These are phyloP conservation scores for Luperina testacea DNA, from an alignment of 2,888 invertebrate genomes.

Conservation along the genomic window DNA sequence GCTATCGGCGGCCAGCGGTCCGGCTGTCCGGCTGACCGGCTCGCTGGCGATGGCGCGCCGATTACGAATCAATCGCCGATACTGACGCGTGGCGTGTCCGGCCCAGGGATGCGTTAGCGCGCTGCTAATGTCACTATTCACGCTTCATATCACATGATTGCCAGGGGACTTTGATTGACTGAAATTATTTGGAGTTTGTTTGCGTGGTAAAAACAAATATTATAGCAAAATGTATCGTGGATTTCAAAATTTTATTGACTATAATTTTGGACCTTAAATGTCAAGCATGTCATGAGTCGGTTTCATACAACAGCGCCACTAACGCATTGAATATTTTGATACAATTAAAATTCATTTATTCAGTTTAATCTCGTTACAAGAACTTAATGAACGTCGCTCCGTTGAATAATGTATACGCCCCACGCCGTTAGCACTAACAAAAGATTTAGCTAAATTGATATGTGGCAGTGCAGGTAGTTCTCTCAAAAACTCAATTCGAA, in stretches of 20 bases:
- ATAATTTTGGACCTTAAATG: background rate
- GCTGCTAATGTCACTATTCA: conserved; percentile 47
- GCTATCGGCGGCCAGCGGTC: background rate
- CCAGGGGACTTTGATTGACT: conserved; percentile 2
- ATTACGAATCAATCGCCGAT: conserved; percentile 45
- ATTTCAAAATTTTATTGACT: background rate
- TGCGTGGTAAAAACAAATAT: background rate
- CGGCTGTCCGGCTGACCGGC: conserved; percentile 17
- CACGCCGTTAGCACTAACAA: conserved; percentile 45
- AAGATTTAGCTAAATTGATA: conserved; percentile 56
- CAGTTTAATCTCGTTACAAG: conserved; percentile 68
- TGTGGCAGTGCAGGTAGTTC: conserved; percentile 38
- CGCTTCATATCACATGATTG: conserved; percentile 29
- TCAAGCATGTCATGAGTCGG: conserved; percentile 2
- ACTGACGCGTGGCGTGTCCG: conserved; percentile 26
- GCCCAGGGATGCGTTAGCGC: conserved; percentile 35
- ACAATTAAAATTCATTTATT: conserved; percentile 70
- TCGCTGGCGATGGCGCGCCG: conserved; percentile 23
- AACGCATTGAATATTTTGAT: conserved; percentile 60
- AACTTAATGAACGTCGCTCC: conserved; percentile 69
- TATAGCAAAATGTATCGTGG: background rate
- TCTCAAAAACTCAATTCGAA: conserved; percentile 21
- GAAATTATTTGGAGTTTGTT: conserved; percentile 1
- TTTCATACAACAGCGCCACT: conserved; percentile 2
- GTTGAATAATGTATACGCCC: conserved; percentile 66